Percentiles rank a stretch among this genome's conserved stretches.
phyloP scores from a whole-genome alignment of 1,140 invertebrate genomes.

The Eumaeus atala region DNA sequence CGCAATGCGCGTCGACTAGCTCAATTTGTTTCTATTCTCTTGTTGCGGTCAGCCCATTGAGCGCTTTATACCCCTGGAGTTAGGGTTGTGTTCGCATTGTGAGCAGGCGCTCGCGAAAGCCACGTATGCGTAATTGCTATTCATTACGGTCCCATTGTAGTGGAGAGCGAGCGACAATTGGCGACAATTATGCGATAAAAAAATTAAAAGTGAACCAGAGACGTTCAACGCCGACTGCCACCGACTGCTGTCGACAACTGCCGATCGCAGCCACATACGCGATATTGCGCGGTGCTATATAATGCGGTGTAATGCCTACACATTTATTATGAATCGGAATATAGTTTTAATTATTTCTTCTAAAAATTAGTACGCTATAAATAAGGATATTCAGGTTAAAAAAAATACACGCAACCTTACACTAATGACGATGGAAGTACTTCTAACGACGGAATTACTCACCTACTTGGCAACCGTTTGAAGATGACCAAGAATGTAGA shows the following conservation, averaged over 20 bases:
- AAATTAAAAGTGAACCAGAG: constrained; percentile 51
- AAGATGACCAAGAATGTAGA: too few species aligned
- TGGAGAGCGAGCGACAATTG: constrained; percentile 55
- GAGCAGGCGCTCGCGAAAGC: constrained; percentile 30
- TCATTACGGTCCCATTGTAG: constrained; percentile 68
- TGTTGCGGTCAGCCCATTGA: constrained; percentile 14
- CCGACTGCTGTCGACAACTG: not conserved
- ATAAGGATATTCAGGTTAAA: too few species aligned
- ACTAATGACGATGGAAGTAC: too few species aligned
- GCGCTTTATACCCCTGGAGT: constrained; percentile 17
- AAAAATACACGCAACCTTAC: too few species aligned
- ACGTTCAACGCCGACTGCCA: constrained; percentile 10
- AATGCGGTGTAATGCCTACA: too few species aligned
- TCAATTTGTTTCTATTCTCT: constrained; percentile 67
- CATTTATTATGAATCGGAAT: too few species aligned
- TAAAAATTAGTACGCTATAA: too few species aligned
- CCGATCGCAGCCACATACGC: not conserved
- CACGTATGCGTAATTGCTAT: constrained; percentile 72
- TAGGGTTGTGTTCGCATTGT: constrained; percentile 25
- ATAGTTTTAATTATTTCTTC: too few species aligned
- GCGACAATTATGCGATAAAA: constrained; percentile 67
- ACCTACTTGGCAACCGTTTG: too few species aligned
- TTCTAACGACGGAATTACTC: too few species aligned
- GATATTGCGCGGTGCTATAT: too few species aligned
- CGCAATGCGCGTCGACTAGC: constrained; percentile 51